Conservation (phyloP, 2,888 invertebrate genomes). For the Conomelus anceps region DNA sequence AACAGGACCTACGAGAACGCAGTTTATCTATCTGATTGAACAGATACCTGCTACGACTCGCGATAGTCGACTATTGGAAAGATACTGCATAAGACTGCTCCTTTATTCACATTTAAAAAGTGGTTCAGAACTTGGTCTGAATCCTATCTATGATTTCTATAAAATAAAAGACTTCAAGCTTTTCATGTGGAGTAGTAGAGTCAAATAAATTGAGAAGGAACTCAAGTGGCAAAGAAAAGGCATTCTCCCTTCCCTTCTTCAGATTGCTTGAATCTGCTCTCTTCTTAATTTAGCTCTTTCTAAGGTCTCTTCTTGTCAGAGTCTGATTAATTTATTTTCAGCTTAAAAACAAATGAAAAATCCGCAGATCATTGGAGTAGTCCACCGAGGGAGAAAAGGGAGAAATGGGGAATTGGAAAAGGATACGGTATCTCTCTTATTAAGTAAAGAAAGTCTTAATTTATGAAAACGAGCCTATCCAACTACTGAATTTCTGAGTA, state of each 20-base stretch:
- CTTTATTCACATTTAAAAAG: too few species aligned
- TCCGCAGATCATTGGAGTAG: not conserved
- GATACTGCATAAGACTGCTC: too few species aligned
- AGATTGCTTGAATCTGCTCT: not conserved
- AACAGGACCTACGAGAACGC: too few species aligned
- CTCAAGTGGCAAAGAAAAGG: not conserved
- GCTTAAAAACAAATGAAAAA: not conserved
- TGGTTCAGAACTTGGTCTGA: too few species aligned
- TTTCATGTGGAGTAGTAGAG: not conserved
- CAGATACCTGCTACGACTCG: too few species aligned
- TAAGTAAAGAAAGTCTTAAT: not conserved
- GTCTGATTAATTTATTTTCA: not conserved
- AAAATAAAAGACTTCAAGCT: not conserved
- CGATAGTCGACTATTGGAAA: too few species aligned
- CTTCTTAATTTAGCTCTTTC: not conserved
- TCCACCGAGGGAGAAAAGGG: not conserved
- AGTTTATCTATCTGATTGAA: too few species aligned
- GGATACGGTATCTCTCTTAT: not conserved
- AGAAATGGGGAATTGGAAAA: not conserved
- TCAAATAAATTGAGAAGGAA: not conserved
- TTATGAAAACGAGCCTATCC: not conserved
- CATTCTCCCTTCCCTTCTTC: not conserved
- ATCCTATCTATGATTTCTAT: too few species aligned
- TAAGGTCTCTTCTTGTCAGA: not conserved
- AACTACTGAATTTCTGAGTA: too few species aligned